A percentile compares a stretch with the other conserved stretches of the same genome.
phyloP scores from a whole-genome alignment of 2,888 invertebrate genomes.

The Acronicta aceris region DNA sequence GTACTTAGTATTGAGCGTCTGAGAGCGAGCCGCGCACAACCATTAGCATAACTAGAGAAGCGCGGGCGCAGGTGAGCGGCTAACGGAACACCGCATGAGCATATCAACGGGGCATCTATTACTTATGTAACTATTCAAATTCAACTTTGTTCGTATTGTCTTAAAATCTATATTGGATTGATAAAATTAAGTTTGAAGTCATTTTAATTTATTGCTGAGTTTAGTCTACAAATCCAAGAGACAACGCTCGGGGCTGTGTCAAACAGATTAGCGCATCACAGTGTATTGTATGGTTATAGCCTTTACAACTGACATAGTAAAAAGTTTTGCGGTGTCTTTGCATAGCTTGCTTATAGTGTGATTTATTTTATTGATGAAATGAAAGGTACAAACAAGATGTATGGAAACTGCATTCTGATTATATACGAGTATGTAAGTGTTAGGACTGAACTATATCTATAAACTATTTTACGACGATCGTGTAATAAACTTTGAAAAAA shows the following conservation, averaged over 20 bases:
- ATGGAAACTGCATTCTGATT: constrained; percentile 66
- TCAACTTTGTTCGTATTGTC: constrained; percentile 67
- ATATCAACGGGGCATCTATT: constrained; percentile 76
- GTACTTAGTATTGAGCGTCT: constrained; percentile 71
- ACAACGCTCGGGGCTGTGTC: constrained; percentile 75
- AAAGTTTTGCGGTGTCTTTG: constrained; percentile 70
- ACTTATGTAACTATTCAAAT: constrained; percentile 68
- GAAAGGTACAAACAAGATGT: constrained; percentile 74
- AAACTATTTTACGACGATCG: too few relatives aligned
- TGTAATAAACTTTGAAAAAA: too few relatives aligned
- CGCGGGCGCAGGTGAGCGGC: constrained; percentile 85
- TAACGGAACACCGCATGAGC: constrained; percentile 82
- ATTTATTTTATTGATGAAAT: constrained; percentile 76
- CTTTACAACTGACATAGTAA: constrained; percentile 72
- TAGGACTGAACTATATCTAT: too few relatives aligned
- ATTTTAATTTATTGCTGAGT: constrained; percentile 72
- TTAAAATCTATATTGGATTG: constrained; percentile 68
- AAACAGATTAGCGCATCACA: constrained; percentile 80
- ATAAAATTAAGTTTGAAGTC: constrained; percentile 48
- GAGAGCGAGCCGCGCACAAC: constrained; percentile 74
- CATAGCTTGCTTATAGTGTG: constrained; percentile 58
- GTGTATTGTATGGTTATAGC: constrained; percentile 79
- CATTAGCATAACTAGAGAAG: constrained; percentile 88
- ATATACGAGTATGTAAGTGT: constrained; percentile 14
- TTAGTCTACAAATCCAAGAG: constrained; percentile 76